phyloP scores from a whole-genome alignment of 2,888 invertebrate genomes.

The Ametastegia equiseti region DNA sequence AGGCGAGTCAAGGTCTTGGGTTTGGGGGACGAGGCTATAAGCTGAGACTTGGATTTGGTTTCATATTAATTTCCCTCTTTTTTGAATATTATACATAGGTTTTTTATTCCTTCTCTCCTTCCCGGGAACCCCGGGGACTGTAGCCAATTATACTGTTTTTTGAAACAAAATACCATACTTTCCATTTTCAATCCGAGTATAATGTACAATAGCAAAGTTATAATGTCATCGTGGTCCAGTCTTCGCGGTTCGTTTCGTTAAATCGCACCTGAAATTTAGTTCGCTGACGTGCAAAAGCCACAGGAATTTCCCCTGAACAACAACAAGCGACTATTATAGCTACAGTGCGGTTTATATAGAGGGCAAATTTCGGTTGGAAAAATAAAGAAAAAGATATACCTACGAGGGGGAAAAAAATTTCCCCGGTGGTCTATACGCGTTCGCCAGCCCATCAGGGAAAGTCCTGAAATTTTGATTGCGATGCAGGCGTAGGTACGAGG shows the following conservation, averaged over 20 bases:
- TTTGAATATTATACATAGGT: neutral
- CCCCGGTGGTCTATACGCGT: too few species aligned
- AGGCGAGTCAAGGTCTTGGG: neutral
- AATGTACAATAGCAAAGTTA: neutral
- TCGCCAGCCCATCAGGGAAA: too few species aligned
- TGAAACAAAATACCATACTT: too few species aligned
- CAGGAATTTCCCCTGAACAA: neutral
- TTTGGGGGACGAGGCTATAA: constrained; percentile 4
- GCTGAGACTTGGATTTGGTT: neutral
- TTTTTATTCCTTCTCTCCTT: neutral
- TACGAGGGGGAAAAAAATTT: too few species aligned
- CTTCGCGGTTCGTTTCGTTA: neutral
- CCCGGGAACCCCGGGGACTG: too few species aligned
- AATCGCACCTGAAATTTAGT: neutral
- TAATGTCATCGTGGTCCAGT: neutral
- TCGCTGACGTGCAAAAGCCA: neutral
- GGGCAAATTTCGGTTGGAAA: too few species aligned
- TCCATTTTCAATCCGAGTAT: too few species aligned
- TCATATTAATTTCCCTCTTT: neutral
- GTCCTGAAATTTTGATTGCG: too few species aligned
- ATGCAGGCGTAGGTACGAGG: too few species aligned
- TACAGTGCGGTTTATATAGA: too few species aligned
- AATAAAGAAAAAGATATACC: too few species aligned
- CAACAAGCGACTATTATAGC: neutral
- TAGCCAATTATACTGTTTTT: too few species aligned